Evolutionary conservation across 2,113 vertebrate genomes (phyloP).

Genomic region (Chionodraco myersi): DNA sequence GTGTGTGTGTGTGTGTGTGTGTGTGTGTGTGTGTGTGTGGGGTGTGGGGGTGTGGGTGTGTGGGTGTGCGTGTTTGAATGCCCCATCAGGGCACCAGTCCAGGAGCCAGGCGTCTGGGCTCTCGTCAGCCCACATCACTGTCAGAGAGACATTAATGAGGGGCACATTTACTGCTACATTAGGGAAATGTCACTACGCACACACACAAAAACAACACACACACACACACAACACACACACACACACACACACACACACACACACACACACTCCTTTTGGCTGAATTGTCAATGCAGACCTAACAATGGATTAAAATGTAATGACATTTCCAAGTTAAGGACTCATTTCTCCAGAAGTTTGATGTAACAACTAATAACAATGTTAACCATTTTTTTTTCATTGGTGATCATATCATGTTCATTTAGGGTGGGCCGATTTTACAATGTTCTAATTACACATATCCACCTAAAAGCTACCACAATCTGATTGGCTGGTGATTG

Average conservation of each 20-base stretch:
- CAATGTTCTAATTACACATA: too few relatives aligned
- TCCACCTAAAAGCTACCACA: too few relatives aligned
- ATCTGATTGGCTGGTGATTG: too few relatives aligned
- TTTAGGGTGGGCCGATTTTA: too few relatives aligned
- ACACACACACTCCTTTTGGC: constrained; percentile 10
- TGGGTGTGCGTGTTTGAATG: constrained; percentile 43
- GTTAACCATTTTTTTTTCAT: too few relatives aligned
- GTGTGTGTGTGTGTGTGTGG: neutral
- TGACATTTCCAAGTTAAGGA: neutral
- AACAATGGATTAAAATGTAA: neutral
- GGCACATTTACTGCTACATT: constrained; percentile 91
- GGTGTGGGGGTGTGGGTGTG: neutral
- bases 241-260: constrained; percentile 28
- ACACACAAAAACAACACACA: constrained; percentile 26
- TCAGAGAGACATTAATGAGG: constrained; percentile 92
- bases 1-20: neutral
- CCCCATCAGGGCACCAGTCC: constrained; percentile 82
- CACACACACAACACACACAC: constrained; percentile 20
- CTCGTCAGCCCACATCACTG: constrained; percentile 90
- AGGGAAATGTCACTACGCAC: constrained; percentile 92
- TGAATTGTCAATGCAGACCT: constrained; percentile 12
- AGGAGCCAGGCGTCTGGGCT: constrained; percentile 82
- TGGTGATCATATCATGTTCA: too few relatives aligned
- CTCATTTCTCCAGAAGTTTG: neutral
- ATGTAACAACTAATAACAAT: neutral